Conservation (phyloP, 1,140 invertebrate species). For the Anoplolepis gracilipes region DNA sequence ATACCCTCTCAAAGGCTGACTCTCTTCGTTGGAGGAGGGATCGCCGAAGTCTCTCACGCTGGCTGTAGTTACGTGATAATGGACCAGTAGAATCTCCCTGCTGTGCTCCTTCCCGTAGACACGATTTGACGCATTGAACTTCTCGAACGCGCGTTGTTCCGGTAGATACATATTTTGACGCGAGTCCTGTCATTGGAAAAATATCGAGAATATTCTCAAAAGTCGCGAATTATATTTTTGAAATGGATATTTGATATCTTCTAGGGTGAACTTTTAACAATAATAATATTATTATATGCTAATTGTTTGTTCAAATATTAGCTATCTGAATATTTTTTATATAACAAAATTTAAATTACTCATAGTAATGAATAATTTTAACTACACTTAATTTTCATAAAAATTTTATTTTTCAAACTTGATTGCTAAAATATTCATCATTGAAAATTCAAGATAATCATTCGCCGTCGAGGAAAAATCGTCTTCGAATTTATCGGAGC, state of each 20-base stretch:
- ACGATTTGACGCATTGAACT: slow-evolving; percentile 25
- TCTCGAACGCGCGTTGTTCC: slow-evolving; percentile 9
- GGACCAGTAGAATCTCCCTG: slow-evolving; percentile 58
- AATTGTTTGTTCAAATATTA: not conserved
- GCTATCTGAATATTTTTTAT: not conserved
- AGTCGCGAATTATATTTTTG: too few relatives aligned
- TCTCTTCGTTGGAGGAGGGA: slow-evolving; percentile 36
- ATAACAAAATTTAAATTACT: not conserved
- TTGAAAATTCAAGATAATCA: slow-evolving; percentile 12
- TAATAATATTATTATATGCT: not conserved
- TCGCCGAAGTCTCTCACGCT: slow-evolving; percentile 74
- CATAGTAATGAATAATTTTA: not conserved
- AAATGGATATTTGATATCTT: not conserved
- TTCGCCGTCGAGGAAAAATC: slow-evolving; percentile 18
- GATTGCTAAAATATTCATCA: slow-evolving; percentile 22
- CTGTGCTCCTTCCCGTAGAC: slow-evolving; percentile 6
- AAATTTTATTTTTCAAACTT: not conserved
- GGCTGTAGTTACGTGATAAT: slow-evolving; percentile 70
- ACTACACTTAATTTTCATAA: not conserved
- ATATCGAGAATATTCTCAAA: not conserved
- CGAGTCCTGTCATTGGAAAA: slow-evolving; percentile 26
- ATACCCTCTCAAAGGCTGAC: slow-evolving; percentile 35
- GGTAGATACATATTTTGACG: not conserved
- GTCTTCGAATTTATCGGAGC: not conserved
- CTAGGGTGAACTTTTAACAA: not conserved